Evolutionary conservation across 2,888 invertebrate genomes (phyloP), one percentile per base, ranked within the genome.

Genomic region (Galerucella nymphaeae): DNA sequence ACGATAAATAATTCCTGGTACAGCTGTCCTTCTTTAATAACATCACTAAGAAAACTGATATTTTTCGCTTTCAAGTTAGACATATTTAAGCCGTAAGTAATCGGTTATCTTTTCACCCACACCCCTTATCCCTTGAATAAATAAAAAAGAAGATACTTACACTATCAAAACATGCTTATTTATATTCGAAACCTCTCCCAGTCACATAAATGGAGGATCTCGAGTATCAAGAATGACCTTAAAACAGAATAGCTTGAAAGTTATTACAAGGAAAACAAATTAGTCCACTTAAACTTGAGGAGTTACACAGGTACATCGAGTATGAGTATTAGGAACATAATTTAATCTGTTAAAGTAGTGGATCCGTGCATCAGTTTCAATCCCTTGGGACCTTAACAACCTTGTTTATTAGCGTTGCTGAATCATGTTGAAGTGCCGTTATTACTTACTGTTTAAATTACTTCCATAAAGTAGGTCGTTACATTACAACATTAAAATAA

Each of bases 331-430:
- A 66, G 58, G 11, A 23, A 45, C 58, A 67, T 67, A 67, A 67
- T 59, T 67, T 38, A 67, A 61, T 67, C 67, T 55, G 59, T 50
- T 30, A 50, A 59, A 50, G n/a, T 38, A n/a, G 16, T 59, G 14
- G 23, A 38, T 42, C 23, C 48, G 45, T 45, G 58, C 23, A 30
- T 58, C 48, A 59, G 59, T 67, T 59, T 59, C 42, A 30, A 6
- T 50, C 70, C 63, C 45, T 13, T 18, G 70, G 45, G 70, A 16
- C 9, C 63, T 23, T 70, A 63, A 70, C 70, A 57, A 42, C 55
- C 70, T 20, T 64, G 70, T 70, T 70, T 70, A 70, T 70, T 70
- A 70, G 63, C 55, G 53, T 64, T 59, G 63, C 63, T 67, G 50
- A 61, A 45, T 67, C 42, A 66, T 50, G 66, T 58, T 66, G 66